A percentile compares a stretch with the other conserved stretches of the same genome.
phyloP scores from a whole-genome alignment of 2,113 vertebrate species.

The Pogonocichla stellata region DNA sequence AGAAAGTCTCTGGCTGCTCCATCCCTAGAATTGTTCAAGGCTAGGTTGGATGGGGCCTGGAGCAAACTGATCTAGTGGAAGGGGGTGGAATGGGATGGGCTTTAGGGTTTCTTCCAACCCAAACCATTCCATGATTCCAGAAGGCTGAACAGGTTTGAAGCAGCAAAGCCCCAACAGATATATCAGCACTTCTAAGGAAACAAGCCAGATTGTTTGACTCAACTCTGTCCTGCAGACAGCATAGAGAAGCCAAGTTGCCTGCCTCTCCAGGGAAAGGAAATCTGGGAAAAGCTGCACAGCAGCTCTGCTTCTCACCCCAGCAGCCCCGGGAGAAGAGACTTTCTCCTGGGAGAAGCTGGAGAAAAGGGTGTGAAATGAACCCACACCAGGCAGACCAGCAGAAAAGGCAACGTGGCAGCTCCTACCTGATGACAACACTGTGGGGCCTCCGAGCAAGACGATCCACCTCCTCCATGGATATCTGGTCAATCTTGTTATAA shows the following conservation, averaged over 20 bases:
- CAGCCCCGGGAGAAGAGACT: not conserved
- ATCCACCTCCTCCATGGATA: constrained; percentile 97
- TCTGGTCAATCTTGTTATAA: constrained; percentile 99
- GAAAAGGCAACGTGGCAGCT: rapidly evolving
- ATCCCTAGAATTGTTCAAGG: not conserved
- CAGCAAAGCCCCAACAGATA: not conserved
- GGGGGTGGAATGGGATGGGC: not conserved
- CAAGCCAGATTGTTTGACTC: not conserved
- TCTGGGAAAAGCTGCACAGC: not conserved
- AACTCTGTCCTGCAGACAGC: not conserved
- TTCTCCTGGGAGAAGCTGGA: not conserved
- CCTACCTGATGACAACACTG: constrained; percentile 95
- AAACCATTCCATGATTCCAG: not conserved
- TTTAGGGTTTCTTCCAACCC: not conserved
- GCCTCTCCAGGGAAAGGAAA: not conserved
- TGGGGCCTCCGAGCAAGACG: constrained; percentile 86
- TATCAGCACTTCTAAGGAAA: not conserved
- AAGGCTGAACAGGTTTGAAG: not conserved
- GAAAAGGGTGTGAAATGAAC: not conserved
- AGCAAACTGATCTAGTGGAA: not conserved
- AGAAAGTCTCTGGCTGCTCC: not conserved
- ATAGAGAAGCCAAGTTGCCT: not conserved
- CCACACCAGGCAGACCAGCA: not conserved
- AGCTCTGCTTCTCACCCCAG: not conserved
- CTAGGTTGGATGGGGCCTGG: not conserved